phyloP scores from a whole-genome alignment of 2,113 vertebrate genomes.

The Anguilla rostrata region DNA sequence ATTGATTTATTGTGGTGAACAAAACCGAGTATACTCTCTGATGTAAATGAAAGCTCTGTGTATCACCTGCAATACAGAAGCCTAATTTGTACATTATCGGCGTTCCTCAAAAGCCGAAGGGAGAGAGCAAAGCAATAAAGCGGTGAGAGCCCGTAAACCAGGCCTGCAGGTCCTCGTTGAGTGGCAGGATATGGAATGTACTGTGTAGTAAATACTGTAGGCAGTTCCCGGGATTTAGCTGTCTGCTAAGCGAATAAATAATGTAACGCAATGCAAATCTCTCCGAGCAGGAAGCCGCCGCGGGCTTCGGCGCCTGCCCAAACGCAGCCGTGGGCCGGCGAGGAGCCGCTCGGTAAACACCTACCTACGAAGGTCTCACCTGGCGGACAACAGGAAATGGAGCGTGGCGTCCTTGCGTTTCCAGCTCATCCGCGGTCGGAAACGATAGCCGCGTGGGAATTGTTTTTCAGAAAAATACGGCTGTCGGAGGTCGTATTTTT shows the following conservation, averaged over 20 bases:
- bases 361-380: not conserved
- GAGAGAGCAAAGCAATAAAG: not conserved
- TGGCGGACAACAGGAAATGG: not conserved
- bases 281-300: not conserved
- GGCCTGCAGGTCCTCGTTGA: not conserved
- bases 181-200: not conserved
- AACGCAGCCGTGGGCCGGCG: not conserved
- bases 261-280: not conserved
- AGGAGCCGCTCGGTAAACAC: not conserved
- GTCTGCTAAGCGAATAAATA: not conserved
- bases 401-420: not conserved
- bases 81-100: conserved; percentile 1
- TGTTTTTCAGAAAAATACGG: not conserved
- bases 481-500: not conserved
- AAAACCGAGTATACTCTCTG: not conserved
- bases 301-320: not conserved
- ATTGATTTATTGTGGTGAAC: not conserved
- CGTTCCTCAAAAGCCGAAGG: conserved; percentile 5
- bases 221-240: not conserved
- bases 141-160: not conserved
- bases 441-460: not conserved
- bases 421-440: not conserved
- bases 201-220: not conserved
- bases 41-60: not conserved
- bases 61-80: not conserved